phyloP scores from a whole-genome alignment of 2,113 vertebrate genomes.

The Cairina moschata region DNA sequence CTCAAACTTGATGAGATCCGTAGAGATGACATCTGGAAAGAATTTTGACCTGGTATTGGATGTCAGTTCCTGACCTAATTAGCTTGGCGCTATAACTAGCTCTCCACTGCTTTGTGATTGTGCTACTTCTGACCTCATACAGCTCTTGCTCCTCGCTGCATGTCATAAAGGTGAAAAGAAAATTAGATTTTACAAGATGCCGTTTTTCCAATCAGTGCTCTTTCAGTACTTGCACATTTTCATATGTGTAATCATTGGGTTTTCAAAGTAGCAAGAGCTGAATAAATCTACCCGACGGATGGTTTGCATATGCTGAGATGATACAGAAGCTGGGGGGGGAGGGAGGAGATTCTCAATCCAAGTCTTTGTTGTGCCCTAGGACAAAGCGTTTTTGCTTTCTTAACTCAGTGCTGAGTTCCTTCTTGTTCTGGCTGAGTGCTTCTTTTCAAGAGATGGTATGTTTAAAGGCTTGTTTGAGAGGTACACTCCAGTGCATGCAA shows the following conservation, averaged over 20 bases:
- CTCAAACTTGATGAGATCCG: background rate
- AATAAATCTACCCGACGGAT: constrained; percentile 40
- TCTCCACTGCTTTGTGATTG: background rate
- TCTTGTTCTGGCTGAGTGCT: background rate
- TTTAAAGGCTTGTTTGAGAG: background rate
- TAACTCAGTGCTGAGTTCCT: background rate
- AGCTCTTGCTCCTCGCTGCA: background rate
- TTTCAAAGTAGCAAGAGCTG: constrained; percentile 12
- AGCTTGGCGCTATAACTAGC: background rate
- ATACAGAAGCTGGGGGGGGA: background rate
- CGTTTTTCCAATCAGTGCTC: background rate
- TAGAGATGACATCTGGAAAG: constrained; percentile 22
- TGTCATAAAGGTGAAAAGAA: background rate
- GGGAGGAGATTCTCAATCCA: background rate
- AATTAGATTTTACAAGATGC: background rate
- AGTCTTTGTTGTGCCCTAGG: background rate
- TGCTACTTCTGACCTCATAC: constrained; percentile 1
- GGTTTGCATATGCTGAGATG: background rate
- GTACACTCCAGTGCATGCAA: background rate
- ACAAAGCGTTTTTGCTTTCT: constrained; percentile 3
- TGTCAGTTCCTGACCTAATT: constrained; percentile 17
- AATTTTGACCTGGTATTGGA: background rate
- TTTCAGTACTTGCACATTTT: background rate
- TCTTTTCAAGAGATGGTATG: background rate
- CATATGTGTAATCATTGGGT: background rate